Evolutionary conservation across 2,888 invertebrate species (phyloP), one percentile per base, ranked within the genome.

Genomic region (Lasioglossum zephyrum): DNA sequence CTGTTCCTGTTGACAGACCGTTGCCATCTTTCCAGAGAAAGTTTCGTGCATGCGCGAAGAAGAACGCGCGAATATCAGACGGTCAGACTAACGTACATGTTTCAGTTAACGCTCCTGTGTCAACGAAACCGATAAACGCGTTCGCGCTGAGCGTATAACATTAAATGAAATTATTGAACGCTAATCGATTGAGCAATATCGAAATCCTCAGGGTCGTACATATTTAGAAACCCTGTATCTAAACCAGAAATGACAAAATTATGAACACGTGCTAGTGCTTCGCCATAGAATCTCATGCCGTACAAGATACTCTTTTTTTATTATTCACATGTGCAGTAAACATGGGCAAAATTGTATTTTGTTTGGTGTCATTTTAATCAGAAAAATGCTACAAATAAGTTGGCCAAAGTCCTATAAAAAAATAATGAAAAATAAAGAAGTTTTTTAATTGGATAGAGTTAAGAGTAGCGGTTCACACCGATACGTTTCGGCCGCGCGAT

Each of bases 11-110:
- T 91, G 91, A 91, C 89, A 90, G 90, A 87, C 84, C 69, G 89
- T 90, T 87, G 91, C 90, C 92, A 92, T 92, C 87, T 92, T 70
- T 92, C 90, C 66, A 77, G 79, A 79, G 76, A 88, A 87, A 83
- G 79, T 85, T 75, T 63, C 36, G 73, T 63, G 57, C 87, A 87
- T 66, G 88, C 85, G 86, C 77, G 36, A 26, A 26, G 11, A 69
- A 73, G 70, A 69, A 63, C 36, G 81, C 87, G 89, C 84, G 76
- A 82, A 86, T 63, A 80, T 86, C 41, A 57, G 69, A 76, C 36
- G 31, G 41, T 49, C 9, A 47, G 13, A 41, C 26, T 26, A 39
- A 39, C 36, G 39, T 39, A 16, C 8, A 41, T 22, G 18, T 11
- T 44, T n/a, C 5, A 41, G 41, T 76, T 44, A 70, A 44, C 70